Base-by-base conservation (phyloP, 2,113 vertebrate genomes). In the Stictonetta naevosa region DNA sequence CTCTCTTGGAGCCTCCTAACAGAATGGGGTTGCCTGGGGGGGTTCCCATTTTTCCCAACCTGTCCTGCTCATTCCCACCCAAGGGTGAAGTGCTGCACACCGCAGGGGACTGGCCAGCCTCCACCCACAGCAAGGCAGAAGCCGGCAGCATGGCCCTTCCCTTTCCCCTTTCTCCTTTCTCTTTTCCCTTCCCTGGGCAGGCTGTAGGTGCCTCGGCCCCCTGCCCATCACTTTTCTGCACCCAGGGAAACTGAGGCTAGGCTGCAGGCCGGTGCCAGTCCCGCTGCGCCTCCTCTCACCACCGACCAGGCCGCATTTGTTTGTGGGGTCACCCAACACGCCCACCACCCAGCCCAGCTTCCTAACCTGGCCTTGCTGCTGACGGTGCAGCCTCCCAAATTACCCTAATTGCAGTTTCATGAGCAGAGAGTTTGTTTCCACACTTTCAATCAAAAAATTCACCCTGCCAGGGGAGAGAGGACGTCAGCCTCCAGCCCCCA, bases 181-280 rank as follows among this genome's bases (percentile, higher is more conserved):
- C 20, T 10, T 48, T 48, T 48, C 10, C 46, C 46, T 48, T 48
- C 46, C 46, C 46, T 9, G 10, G 46, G 46, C 46, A 48, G 46
- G 46, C 46, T 48, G 46, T 48, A 20, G 46, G 46, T 48, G 46
- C 46, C 46, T 10, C 46, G 21, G 21, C 46, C 21, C 46, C 46
- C 46, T 48, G 2, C 34, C 29, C 28, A 0, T 7, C 16, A n/a
- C 22, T 55, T 68, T 67, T 21, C 12, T 18, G 4, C 0, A 1
- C 7, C 31, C 28, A 60, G 53, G 60, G 46, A 83, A 83, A 83
- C 66, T 17, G 78, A 90, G 72, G 87, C 87, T 36, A 10, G n/a
- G 18, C 14, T 25, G 48, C 25, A 20, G 28, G 29, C n/a, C 18
- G 20, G 16, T 46, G 5, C 6, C 15, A 6, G 31, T 13, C 14